Evolutionary conservation across 2,888 invertebrate genomes (phyloP).

Genomic region (Drosophila conformis): DNA sequence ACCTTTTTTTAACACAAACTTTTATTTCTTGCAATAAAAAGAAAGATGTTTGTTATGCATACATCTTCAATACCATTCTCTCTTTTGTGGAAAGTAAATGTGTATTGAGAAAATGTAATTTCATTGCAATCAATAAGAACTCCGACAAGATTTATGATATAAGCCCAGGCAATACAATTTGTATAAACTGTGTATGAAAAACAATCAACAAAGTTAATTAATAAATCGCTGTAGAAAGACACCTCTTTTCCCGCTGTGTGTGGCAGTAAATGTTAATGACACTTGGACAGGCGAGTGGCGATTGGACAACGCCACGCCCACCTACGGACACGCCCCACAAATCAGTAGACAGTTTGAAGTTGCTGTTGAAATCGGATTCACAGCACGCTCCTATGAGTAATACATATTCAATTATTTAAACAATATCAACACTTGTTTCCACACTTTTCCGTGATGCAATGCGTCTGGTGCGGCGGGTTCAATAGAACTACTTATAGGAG

Average conservation of each 20-base stretch:
- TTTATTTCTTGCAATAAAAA: background rate
- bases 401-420: background rate
- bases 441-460: constrained; percentile 18
- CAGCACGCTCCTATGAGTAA: constrained; percentile 25
- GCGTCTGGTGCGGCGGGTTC: background rate
- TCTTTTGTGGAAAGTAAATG: background rate
- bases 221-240: background rate
- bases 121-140: background rate
- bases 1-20: background rate
- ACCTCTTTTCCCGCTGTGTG: background rate
- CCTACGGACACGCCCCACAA: constrained; percentile 11
- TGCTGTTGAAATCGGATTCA: constrained; percentile 13
- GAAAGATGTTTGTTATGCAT: background rate
- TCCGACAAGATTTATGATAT: background rate
- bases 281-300: constrained; percentile 33
- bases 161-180: constrained; percentile 3
- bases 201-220: constrained; percentile 23
- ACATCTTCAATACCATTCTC: background rate
- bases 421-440: background rate
- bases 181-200: background rate
- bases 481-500: constrained; percentile 4
- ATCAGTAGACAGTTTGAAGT: constrained; percentile 14
- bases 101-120: background rate
- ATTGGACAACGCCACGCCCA: constrained; percentile 14
- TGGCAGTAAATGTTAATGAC: constrained; percentile 21